phyloP scores from a whole-genome alignment of 2,113 vertebrate species.

The Pongo abelii region DNA sequence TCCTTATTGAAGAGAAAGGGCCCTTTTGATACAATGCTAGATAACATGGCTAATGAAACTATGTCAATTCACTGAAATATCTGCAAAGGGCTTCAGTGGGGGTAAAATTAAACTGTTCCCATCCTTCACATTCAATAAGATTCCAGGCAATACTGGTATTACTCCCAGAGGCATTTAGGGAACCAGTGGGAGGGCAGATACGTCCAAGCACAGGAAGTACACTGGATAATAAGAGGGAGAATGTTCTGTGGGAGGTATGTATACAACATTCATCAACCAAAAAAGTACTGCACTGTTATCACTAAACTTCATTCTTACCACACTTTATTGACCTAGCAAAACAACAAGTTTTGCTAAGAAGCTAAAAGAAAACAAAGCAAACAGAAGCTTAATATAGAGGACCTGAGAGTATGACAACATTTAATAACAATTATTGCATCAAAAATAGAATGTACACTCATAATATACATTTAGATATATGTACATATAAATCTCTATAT shows the following conservation, averaged over 20 bases:
- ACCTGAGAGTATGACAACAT: not conserved
- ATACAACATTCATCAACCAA: not conserved
- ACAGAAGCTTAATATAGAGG: not conserved
- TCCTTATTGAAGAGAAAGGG: not conserved
- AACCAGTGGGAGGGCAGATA: not conserved
- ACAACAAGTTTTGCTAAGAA: conserved; percentile 35
- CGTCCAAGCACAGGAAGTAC: not conserved
- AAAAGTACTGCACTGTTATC: not conserved
- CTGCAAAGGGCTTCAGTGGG: not conserved
- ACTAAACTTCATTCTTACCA: conserved; percentile 22
- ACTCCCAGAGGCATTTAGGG: not conserved
- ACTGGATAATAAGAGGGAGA: not conserved
- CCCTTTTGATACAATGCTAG: not conserved
- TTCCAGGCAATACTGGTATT: not conserved
- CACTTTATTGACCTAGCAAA: conserved; percentile 28
- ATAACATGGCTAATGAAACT: not conserved
- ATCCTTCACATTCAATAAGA: not conserved
- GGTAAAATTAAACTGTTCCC: not conserved
- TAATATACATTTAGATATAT: not conserved
- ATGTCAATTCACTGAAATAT: not conserved
- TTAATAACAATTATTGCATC: not conserved
- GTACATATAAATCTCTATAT: not conserved
- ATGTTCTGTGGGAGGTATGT: not conserved
- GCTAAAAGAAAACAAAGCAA: not conserved
- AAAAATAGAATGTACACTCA: not conserved